Base-by-base conservation (phyloP, 2,888 invertebrate species). In the Volucella bombylans region DNA sequence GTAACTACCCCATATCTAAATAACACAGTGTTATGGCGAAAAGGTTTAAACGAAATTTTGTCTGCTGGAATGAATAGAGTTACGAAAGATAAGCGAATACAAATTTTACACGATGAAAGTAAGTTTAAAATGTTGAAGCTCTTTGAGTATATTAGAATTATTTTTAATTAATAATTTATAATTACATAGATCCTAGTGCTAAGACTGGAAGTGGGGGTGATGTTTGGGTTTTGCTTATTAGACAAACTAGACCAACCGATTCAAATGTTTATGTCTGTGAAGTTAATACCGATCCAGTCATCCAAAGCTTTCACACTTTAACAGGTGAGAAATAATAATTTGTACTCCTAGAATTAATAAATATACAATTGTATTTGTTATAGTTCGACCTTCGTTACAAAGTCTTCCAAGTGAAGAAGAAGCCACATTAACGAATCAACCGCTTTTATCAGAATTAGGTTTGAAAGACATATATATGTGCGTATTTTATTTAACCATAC, bases 221-320 rank as follows among this genome's bases (percentile, higher is more conserved):
- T 89, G 96, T 96, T 14, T 97, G 96, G 96, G 96, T 97, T 52
- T 93, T 97, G 62, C 94, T 96, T 85, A 96, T 97, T 89, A 95
- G 94, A 89, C 92, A 94, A 15, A 94, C 95, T 14, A 94, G 93
- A 88, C 92, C 94, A 0, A 93, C 94, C 0, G 97, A 97, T 90
- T 94, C 96, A 0, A 96, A 96, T 1, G 93, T 96, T 45, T 97
- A 97, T 90, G 94, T 95, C 87, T 97, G 97, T 88, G 96, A 97
- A 92, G 94, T 96, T 15, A 97, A 97, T 92, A 95, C 95, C 14
- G 95, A 95, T 87, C 96, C 96, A 0, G 94, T 95, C 1, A 93
- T 96, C 55, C 93, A 95, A 86, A 96, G 96, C 89, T 96, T 96
- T 91, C 96, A 96, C 90, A 94, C 95, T 89, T 93, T 97, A 8